These are phyloP conservation scores for Neodiprion fabricii DNA, from an alignment of 1,140 invertebrate genomes.

Conservation along the genomic window DNA sequence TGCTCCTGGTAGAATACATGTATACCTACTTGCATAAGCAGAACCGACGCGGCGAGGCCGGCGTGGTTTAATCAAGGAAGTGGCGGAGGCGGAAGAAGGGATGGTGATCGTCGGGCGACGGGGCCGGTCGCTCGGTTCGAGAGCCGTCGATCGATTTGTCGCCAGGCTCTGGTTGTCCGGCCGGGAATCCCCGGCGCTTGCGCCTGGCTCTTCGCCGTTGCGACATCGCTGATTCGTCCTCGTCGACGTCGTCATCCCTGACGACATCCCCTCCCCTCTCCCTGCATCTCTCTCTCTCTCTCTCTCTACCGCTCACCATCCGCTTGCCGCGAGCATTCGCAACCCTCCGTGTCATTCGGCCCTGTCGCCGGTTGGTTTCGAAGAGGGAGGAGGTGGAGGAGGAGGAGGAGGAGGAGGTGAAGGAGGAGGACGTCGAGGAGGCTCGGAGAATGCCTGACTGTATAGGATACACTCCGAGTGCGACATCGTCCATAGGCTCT, in stretches of 20 bases:
- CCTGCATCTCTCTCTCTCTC: constrained; percentile 27
- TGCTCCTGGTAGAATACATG: constrained; percentile 23
- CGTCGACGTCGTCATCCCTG: constrained; percentile 30
- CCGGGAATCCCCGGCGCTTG: constrained; percentile 46
- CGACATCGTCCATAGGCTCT: constrained; percentile 17
- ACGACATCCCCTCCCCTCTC: background rate
- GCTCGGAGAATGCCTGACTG: constrained; percentile 28
- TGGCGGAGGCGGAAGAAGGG: constrained; percentile 35
- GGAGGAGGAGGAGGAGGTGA: background rate
- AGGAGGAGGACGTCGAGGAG: background rate
- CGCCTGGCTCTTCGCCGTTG: constrained; percentile 33
- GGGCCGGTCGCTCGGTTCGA: constrained; percentile 43
- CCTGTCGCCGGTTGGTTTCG: background rate
- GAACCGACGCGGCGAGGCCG: constrained; percentile 30
- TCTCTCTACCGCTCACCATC: constrained; percentile 9
- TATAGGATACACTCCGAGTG: constrained; percentile 34
- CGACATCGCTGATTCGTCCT: constrained; percentile 5
- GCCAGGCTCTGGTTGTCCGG: constrained; percentile 27
- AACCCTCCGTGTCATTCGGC: constrained; percentile 39
- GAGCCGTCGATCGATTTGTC: constrained; percentile 59
- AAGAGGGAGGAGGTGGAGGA: background rate
- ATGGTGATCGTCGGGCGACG: constrained; percentile 21
- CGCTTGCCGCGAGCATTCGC: constrained; percentile 29
- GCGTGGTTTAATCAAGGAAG: constrained; percentile 51
- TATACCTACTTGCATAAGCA: constrained; percentile 36